Evolutionary conservation across 2,797 vertebrate genomes (phyloP).

Genomic region (Ptychadena robeensis): DNA sequence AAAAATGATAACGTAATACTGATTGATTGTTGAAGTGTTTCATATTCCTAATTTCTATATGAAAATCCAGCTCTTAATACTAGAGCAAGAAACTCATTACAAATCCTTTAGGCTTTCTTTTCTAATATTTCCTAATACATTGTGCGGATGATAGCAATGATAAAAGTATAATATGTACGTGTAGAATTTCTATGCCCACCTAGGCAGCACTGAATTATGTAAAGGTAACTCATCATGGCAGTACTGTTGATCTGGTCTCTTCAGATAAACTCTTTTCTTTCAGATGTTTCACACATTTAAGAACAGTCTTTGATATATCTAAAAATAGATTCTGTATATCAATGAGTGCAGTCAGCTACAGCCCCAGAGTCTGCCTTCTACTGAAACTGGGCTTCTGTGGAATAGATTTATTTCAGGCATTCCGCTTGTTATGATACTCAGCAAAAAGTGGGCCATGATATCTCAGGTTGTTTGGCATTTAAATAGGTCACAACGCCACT

Average conservation of each 20-base stretch:
- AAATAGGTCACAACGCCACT: constrained; percentile 45
- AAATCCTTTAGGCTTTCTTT: background rate
- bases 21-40: background rate
- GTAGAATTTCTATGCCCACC: background rate
- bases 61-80: no score
- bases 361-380: background rate
- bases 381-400: background rate
- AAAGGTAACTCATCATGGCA: background rate
- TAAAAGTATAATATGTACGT: background rate
- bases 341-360: constrained; percentile 22
- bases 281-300: constrained; percentile 7
- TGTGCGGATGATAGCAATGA: background rate
- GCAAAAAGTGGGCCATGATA: constrained; percentile 24
- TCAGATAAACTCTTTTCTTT: constrained; percentile 9
- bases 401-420: constrained; percentile 28
- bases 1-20: background rate
- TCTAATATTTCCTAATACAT: no score
- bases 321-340: constrained; percentile 17
- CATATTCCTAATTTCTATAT: background rate
- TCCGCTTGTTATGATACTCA: constrained; percentile 26
- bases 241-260: background rate
- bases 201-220: background rate
- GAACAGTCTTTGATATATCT: constrained; percentile 4
- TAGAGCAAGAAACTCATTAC: background rate
- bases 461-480: constrained; percentile 15